These are phyloP conservation scores for Crambe crambe DNA, from an alignment of 37 sponge, comb jelly and placozoan genomes.

Conservation along the genomic window DNA sequence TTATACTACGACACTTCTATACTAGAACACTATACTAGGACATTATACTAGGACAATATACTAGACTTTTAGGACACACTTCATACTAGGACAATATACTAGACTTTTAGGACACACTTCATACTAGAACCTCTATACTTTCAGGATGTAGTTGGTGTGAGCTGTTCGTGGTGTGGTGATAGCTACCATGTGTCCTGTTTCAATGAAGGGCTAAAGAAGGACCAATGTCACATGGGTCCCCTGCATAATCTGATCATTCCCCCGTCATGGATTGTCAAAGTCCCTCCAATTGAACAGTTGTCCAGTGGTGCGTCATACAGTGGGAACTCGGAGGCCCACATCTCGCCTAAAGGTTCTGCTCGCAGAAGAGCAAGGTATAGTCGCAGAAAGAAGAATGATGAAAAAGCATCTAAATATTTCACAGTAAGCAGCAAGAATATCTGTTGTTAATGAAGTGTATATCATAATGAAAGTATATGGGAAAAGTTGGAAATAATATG, in stretches of 20 bases:
- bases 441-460: too few relatives aligned
- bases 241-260: slow-evolving; percentile 78
- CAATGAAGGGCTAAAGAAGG: slow-evolving; percentile 23
- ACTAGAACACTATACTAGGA: too few relatives aligned
- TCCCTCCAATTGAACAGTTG: slow-evolving; percentile 41
- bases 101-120: too few relatives aligned
- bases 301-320: neutral
- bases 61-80: too few relatives aligned
- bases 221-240: slow-evolving; percentile 74
- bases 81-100: too few relatives aligned
- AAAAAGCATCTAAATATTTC: slow-evolving; percentile 67
- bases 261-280: slow-evolving; percentile 87
- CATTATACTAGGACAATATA: too few relatives aligned
- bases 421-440: too few relatives aligned
- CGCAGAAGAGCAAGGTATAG: slow-evolving; percentile 45
- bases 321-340: neutral
- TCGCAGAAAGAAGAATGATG: slow-evolving; percentile 44
- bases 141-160: slow-evolving; percentile 48
- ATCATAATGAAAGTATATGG: too few relatives aligned
- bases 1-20: too few relatives aligned
- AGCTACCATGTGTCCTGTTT: slow-evolving; percentile 84
- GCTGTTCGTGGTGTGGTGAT: slow-evolving; percentile 85
- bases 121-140: too few relatives aligned
- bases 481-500: too few relatives aligned
- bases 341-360: slow-evolving; percentile 8